Conservation (phyloP, 2,888 invertebrate species). For the Synergus laeviventris region DNA sequence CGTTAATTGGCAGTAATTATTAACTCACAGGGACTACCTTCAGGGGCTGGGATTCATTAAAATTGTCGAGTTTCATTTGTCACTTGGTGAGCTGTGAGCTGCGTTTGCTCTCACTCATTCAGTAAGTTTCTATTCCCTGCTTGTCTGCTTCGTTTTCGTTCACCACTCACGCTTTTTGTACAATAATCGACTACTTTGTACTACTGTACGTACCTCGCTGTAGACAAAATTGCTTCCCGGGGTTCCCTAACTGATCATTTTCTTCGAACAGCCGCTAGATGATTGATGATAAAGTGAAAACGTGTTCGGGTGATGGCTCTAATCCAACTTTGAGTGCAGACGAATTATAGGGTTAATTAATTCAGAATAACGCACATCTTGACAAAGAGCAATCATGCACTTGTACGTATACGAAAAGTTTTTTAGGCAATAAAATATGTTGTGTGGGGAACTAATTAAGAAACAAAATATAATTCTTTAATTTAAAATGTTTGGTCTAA, state of each 20-base stretch:
- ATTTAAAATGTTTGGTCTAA: background rate
- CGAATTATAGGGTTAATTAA: background rate
- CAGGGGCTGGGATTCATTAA: constrained; percentile 28
- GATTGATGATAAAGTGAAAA: constrained; percentile 26
- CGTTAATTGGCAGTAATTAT: constrained; percentile 35
- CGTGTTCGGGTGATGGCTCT: background rate
- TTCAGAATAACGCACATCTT: background rate
- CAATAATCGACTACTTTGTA: constrained; percentile 38
- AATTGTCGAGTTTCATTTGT: constrained; percentile 38
- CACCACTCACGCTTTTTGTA: background rate
- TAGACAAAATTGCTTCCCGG: background rate
- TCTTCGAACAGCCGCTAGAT: constrained; percentile 4
- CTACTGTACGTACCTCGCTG: background rate
- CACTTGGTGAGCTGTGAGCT: constrained; percentile 24
- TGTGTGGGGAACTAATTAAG: no score
- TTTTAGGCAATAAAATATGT: no score
- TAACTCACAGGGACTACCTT: background rate
- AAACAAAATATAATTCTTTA: background rate
- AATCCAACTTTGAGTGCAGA: constrained; percentile 19
- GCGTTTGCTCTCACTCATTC: constrained; percentile 25
- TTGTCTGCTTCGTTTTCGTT: constrained; percentile 27
- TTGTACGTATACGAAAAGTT: no score
- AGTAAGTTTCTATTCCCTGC: background rate
- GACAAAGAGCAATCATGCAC: no score
- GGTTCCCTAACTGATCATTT: constrained; percentile 7